Evolutionary conservation across 2,888 invertebrate species (phyloP).

Genomic region (Mythimna ferrago): DNA sequence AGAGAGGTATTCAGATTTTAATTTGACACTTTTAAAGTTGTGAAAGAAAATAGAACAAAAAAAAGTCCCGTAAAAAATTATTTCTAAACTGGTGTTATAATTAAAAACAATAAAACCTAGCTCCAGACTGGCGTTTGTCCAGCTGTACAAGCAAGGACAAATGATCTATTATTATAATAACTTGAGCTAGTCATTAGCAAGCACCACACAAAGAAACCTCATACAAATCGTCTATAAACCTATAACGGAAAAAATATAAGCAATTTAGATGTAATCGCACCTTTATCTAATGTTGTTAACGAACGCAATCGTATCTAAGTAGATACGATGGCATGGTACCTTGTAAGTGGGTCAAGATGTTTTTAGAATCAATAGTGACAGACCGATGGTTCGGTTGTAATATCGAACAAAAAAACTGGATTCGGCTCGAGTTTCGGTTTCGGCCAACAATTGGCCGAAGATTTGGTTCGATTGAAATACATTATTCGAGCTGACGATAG

Average conservation of each 20-base stretch:
- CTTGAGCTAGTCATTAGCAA: slow-evolving; percentile 17
- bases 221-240: neutral
- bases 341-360: slow-evolving; percentile 63
- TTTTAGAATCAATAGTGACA: slow-evolving; percentile 68
- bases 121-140: neutral
- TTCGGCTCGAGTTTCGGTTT: too few species aligned
- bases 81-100: too few species aligned
- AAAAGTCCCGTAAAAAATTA: too few species aligned
- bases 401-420: too few species aligned
- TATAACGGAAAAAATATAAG: slow-evolving; percentile 36
- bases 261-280: slow-evolving; percentile 42
- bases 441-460: too few species aligned
- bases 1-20: too few species aligned
- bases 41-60: too few species aligned
- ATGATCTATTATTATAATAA: slow-evolving; percentile 8
- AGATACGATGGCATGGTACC: slow-evolving; percentile 38
- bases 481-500: too few species aligned
- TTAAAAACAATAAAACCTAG: slow-evolving; percentile 2
- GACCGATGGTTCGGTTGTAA: too few species aligned
- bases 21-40: too few species aligned
- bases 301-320: slow-evolving; percentile 41
- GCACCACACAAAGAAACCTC: slow-evolving; percentile 14
- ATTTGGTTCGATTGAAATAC: too few species aligned
- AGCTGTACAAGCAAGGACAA: slow-evolving; percentile 11
- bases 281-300: slow-evolving; percentile 41